Evolutionary conservation across 2,888 invertebrate species (phyloP).

Genomic region (Suillia variegata): DNA sequence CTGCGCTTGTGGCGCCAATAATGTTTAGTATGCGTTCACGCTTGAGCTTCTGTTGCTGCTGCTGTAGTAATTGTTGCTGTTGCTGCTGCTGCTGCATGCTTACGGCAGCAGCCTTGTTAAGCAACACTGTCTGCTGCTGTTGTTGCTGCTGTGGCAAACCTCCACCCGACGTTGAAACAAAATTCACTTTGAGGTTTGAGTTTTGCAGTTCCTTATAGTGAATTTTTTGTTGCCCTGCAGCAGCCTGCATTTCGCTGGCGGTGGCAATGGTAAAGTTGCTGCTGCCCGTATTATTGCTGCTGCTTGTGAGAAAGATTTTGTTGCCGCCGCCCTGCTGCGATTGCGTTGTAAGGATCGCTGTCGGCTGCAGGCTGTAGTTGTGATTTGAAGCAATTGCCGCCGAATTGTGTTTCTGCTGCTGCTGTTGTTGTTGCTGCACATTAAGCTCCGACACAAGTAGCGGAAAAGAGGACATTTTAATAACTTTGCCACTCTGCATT

Average conservation of each 20-base stretch:
- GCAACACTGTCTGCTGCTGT: slow-evolving; percentile 41
- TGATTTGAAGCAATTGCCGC: slow-evolving; percentile 59
- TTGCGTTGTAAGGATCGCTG: slow-evolving; percentile 56
- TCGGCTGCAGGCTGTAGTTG: slow-evolving; percentile 59
- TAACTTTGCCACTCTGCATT: slow-evolving; percentile 52
- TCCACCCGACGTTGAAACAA: slow-evolving; percentile 44
- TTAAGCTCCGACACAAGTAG: slow-evolving; percentile 56
- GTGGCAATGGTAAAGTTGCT: slow-evolving; percentile 57
- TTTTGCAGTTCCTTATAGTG: slow-evolving; percentile 57
- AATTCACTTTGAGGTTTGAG: slow-evolving; percentile 59
- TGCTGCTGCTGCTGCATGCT: slow-evolving; percentile 36
- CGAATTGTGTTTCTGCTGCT: slow-evolving; percentile 51
- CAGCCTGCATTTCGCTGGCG: slow-evolving; percentile 44
- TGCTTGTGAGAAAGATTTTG: slow-evolving; percentile 57
- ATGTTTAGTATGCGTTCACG: slow-evolving; percentile 43
- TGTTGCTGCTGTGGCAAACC: slow-evolving; percentile 33
- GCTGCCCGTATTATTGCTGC: slow-evolving; percentile 36
- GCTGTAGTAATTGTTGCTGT: slow-evolving; percentile 36
- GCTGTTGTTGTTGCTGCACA: slow-evolving; percentile 40
- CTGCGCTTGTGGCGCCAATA: slow-evolving; percentile 32
- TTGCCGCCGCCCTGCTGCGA: slow-evolving; percentile 47
- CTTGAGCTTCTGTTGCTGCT: slow-evolving; percentile 51
- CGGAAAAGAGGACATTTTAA: slow-evolving; percentile 57
- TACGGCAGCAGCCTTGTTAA: slow-evolving; percentile 41
- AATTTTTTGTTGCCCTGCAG: slow-evolving; percentile 45